These are phyloP conservation scores for Sus scrofa DNA, from an alignment of 2,113 vertebrate species.

Conservation along the genomic window DNA sequence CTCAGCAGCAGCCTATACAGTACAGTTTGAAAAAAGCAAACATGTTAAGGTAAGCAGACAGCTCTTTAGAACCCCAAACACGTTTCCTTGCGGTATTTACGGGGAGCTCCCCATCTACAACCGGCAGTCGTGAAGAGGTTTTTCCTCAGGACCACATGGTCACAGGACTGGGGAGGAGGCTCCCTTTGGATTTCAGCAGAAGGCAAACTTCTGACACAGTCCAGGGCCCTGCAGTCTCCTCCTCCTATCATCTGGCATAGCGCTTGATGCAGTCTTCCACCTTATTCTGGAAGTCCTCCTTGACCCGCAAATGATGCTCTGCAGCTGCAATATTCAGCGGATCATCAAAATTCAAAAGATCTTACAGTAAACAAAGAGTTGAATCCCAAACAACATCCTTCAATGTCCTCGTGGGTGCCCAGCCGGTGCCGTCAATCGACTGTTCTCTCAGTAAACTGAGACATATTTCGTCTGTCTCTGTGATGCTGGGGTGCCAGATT, in stretches of 20 bases:
- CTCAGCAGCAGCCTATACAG: conserved; percentile 84
- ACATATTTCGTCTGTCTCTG: conserved; percentile 98
- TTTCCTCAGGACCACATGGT: conserved; percentile 88
- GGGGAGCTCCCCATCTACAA: conserved; percentile 80
- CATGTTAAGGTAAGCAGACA: conserved; percentile 85
- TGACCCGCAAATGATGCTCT: too few relatives aligned
- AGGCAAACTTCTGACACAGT: too few relatives aligned
- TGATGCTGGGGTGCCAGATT: conserved; percentile 99
- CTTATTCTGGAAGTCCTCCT: conserved; percentile 97
- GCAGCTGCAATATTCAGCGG: too few relatives aligned
- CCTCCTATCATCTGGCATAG: conserved; percentile 96
- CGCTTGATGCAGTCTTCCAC: conserved; percentile 97
- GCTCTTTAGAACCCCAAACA: conserved; percentile 83
- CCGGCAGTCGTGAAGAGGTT: conserved; percentile 84
- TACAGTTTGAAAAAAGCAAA: conserved; percentile 83
- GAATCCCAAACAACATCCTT: too few relatives aligned
- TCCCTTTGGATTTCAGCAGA: too few relatives aligned
- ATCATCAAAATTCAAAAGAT: too few relatives aligned
- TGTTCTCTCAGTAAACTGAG: too few relatives aligned
- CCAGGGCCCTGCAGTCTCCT: too few relatives aligned
- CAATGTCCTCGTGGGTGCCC: too few relatives aligned
- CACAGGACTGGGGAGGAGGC: conserved; percentile 76
- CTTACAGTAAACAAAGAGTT: too few relatives aligned
- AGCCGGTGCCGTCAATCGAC: too few relatives aligned
- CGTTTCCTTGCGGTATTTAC: conserved; percentile 84